Evolutionary conservation across 2,888 invertebrate genomes (phyloP).

Genomic region (Dermolepida albohirtum): DNA sequence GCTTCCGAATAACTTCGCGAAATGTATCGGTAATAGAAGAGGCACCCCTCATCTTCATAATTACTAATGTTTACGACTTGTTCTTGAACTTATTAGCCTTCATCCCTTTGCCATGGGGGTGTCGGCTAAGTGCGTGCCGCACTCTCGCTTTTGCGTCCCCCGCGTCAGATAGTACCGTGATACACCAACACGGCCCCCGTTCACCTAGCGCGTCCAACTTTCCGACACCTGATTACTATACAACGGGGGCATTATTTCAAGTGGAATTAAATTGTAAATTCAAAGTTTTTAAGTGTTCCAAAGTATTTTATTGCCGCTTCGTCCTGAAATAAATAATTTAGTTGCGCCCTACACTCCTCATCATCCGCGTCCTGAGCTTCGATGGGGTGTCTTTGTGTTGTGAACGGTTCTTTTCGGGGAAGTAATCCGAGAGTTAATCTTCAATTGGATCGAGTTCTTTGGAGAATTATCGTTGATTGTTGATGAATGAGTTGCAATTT

Average conservation of each 20-base stretch:
- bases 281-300: slow-evolving; percentile 58
- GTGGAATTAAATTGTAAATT: slow-evolving; percentile 60
- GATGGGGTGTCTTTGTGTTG: slow-evolving; percentile 31
- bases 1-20: slow-evolving; percentile 3
- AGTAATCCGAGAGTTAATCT: slow-evolving; percentile 34
- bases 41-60: slow-evolving; percentile 31
- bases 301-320: slow-evolving; percentile 53
- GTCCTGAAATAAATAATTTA: slow-evolving; percentile 39
- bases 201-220: slow-evolving; percentile 13
- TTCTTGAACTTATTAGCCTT: slow-evolving; percentile 44
- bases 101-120: slow-evolving; percentile 19
- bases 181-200: not conserved
- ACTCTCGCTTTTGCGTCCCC: slow-evolving; percentile 19
- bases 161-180: not conserved
- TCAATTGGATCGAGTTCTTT: slow-evolving; percentile 33
- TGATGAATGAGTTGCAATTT: slow-evolving; percentile 6
- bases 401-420: slow-evolving; percentile 31
- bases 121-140: slow-evolving; percentile 34
- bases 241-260: slow-evolving; percentile 54
- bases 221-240: slow-evolving; percentile 45
- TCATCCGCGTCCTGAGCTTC: slow-evolving; percentile 7
- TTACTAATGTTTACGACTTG: slow-evolving; percentile 45
- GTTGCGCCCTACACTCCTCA: slow-evolving; percentile 1
- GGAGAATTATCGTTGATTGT: slow-evolving; percentile 22
- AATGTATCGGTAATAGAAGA: slow-evolving; percentile 10